Evolutionary conservation across 1,140 invertebrate species (phyloP).

Genomic region (Steinernema khuongi): DNA sequence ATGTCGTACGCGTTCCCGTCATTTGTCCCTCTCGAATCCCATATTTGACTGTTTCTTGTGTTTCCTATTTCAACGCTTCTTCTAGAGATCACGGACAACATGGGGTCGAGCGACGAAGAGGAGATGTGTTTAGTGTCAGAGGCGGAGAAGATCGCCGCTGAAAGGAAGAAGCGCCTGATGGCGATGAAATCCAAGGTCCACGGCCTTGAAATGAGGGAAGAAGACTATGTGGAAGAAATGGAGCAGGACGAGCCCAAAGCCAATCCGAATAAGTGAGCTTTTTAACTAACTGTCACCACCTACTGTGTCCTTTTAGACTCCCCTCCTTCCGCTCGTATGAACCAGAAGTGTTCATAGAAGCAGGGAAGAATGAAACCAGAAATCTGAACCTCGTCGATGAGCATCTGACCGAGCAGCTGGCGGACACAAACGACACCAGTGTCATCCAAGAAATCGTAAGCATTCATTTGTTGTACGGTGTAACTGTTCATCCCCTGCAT

Average conservation of each 20-base stretch:
- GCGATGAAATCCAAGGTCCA: not conserved
- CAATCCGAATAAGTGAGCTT: slow-evolving; percentile 19
- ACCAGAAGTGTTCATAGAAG: slow-evolving; percentile 18
- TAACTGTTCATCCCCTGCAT: not conserved
- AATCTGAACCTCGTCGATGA: slow-evolving; percentile 22
- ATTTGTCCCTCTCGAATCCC: too few species aligned
- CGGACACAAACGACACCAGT: slow-evolving; percentile 8
- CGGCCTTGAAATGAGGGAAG: not conserved
- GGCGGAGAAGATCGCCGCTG: slow-evolving; percentile 44
- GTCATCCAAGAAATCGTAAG: slow-evolving; percentile 3
- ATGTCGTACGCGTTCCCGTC: not conserved
- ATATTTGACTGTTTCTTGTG: slow-evolving; percentile 25
- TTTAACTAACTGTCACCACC: not conserved
- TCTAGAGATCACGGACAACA: slow-evolving; percentile 22
- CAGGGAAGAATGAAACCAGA: not conserved
- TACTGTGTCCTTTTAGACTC: slow-evolving; percentile 9
- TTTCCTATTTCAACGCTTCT: slow-evolving; percentile 19
- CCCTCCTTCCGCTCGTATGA: slow-evolving; percentile 36
- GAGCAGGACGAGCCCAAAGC: not conserved
- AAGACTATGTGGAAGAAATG: slow-evolving; percentile 18
- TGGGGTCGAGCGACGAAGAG: slow-evolving; percentile 35
- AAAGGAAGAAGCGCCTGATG: slow-evolving; percentile 33
- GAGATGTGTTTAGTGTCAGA: slow-evolving; percentile 32
- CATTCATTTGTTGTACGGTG: not conserved
- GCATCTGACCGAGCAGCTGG: slow-evolving; percentile 2